Percentiles rank a stretch among this genome's conserved stretches.
phyloP scores from a whole-genome alignment of 1,140 invertebrate species.

The Tigriopus japonicus region DNA sequence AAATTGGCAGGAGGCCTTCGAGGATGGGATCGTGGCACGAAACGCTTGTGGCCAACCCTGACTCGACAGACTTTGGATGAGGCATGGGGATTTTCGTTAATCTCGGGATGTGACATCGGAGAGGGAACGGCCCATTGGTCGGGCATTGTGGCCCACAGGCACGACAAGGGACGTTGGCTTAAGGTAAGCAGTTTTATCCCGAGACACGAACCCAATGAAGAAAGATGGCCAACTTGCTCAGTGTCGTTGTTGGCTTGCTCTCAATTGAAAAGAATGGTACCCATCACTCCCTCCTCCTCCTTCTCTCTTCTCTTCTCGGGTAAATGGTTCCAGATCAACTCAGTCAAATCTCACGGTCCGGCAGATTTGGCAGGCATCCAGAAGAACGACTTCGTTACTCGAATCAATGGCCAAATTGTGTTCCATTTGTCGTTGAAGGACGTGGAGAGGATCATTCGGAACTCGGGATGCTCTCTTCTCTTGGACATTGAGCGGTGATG shows the following conservation, averaged over 20 bases:
- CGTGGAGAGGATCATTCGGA: neutral
- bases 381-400: neutral
- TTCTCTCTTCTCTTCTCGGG: too few relatives aligned
- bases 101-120: neutral
- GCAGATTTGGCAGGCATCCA: neutral
- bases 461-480: neutral
- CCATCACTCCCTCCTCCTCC: too few relatives aligned
- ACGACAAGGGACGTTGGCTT: neutral
- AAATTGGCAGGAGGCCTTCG: neutral
- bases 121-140: neutral
- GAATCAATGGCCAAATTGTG: conserved; percentile 3
- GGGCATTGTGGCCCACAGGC: neutral
- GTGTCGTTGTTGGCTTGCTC: too few relatives aligned
- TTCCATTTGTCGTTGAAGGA: neutral
- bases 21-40: neutral
- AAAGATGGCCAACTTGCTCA: too few relatives aligned
- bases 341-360: neutral
- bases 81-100: neutral
- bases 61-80: neutral
- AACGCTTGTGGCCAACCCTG: neutral
- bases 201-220: too few relatives aligned
- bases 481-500: neutral
- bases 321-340: neutral
- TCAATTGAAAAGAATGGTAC: too few relatives aligned
- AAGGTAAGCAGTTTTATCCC: neutral